Evolutionary conservation across 2,888 invertebrate species (phyloP), one percentile per base, ranked within the genome.

Genomic region (Lamellibrachia satsuma): DNA sequence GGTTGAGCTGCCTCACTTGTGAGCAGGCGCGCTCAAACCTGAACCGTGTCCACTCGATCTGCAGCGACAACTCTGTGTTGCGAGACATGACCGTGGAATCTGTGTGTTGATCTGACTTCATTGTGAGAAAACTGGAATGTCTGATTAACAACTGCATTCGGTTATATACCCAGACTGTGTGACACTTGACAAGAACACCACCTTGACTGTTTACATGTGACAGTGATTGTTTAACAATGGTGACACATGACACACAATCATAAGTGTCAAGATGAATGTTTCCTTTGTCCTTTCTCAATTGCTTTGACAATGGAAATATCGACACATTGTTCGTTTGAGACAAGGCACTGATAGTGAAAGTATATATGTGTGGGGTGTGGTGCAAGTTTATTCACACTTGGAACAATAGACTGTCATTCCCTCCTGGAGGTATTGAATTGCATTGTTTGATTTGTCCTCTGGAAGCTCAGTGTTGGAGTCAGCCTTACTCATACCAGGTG

Each of bases 1-100:
- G 75, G 90, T 93, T 93, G 51, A 93, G 93, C 2, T 92, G 92
- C 8, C 52, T 52, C 8, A 93, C 39, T 57, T 93, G 92, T 15
- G 90, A 91, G 90, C 92, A 93, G 57, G 92, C 52, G 8, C 91
- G 11, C n/a, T 75, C 22, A 6, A 75, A 75, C n/a, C 75, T 15
- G 75, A 75, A 22, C 22, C n/a, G 22, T 11, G 75, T 75, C 75
- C 75, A 22, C 75, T 75, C 22, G 15, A 75, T 75, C 6, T 22
- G 75, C 22, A 22, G 22, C 3, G 22, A 4, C n/a, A 75, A 0
- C 75, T 75, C 75, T 75, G 75, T 75, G 75, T 3, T 6, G 22
- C 22, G 75, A 75, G 75, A 75, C 75, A 75, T 75, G 75, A 3
- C 22, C 39, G 39, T 39, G 39, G 39, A 39, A 39, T 39, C 39